Conservation (phyloP, 2,888 invertebrate genomes). For the Oegoconia quadripuncta region DNA sequence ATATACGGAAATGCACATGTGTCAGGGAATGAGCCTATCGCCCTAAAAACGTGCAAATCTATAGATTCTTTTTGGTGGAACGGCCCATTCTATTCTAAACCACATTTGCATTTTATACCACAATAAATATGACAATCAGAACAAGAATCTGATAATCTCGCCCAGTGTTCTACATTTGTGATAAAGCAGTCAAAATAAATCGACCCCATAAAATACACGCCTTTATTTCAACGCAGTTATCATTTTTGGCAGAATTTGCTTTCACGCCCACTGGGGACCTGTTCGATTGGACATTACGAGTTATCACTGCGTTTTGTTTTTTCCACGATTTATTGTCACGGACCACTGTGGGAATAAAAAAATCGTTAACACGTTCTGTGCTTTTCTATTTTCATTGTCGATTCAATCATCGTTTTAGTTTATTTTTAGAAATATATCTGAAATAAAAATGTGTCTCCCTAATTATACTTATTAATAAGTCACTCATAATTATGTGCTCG, state of each 20-base stretch:
- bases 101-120: slow-evolving; percentile 31
- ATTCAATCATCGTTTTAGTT: background rate
- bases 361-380: background rate
- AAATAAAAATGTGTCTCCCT: background rate
- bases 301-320: slow-evolving; percentile 39
- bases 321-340: slow-evolving; percentile 31
- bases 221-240: slow-evolving; percentile 37
- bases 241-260: slow-evolving; percentile 63
- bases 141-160: slow-evolving; percentile 18
- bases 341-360: slow-evolving; percentile 17
- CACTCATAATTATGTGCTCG: background rate
- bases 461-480: too few species aligned
- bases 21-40: too few species aligned
- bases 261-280: slow-evolving; percentile 46
- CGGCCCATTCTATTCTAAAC: too few species aligned
- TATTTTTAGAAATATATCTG: background rate
- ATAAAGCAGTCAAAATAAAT: slow-evolving; percentile 44
- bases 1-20: too few species aligned
- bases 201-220: slow-evolving; percentile 37
- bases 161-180: slow-evolving; percentile 18
- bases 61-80: too few species aligned
- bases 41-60: too few species aligned
- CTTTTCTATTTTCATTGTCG: background rate
- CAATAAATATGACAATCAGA: slow-evolving; percentile 22
- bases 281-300: slow-evolving; percentile 53